Base-by-base conservation (phyloP, 2,113 vertebrate genomes). In the Hippocampus mohnikei region DNA sequence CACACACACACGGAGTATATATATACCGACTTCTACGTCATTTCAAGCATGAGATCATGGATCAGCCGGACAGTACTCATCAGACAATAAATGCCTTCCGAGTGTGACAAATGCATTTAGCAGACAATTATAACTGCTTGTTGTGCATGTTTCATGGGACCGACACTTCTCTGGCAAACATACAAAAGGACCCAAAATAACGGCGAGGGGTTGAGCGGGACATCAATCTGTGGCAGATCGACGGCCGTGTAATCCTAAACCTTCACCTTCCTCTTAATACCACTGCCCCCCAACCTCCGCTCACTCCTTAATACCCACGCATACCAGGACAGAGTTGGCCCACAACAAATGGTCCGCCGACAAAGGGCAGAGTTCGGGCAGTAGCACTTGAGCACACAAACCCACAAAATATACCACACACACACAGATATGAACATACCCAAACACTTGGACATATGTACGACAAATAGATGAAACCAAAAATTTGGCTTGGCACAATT, bases 141-240 rank as follows among this genome's bases (percentile, higher is more conserved):
- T 70, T 59, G 55, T 69, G 55, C 21, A 18, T 64, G 60, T 76
- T 73, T 73, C 76, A 70, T 67, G 76, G 66, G 69, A 61, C 81
- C 78, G 82, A 87, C 82, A 81, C 88, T 80, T 88, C 85, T 81
- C 81, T 86, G 89, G 88, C 88, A 3, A 81, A 81, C 81, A 79
- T 88, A 93, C 92, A 93, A 92, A 92, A 90, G 89, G 78, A 87
- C 90, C 84, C 82, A 81, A 92, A 93, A 93, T 92, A 93, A 91
- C 85, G 21, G 75, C 10, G 75, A 78, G 80, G 86, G 85, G 82
- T 67, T 84, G 81, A 87, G 80, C 84, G 75, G 88, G 84, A 86
- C 91, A 92, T 92, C 91, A 92, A 92, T 92, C 89, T 92, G 85
- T 73, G 73, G 81, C 67, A 84, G 79, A 83, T 80, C 78, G 83